A percentile compares a stretch with the other conserved stretches of the same genome.
Conservation (phyloP, 2,888 invertebrate species). For the Mechanitis messenoides region DNA sequence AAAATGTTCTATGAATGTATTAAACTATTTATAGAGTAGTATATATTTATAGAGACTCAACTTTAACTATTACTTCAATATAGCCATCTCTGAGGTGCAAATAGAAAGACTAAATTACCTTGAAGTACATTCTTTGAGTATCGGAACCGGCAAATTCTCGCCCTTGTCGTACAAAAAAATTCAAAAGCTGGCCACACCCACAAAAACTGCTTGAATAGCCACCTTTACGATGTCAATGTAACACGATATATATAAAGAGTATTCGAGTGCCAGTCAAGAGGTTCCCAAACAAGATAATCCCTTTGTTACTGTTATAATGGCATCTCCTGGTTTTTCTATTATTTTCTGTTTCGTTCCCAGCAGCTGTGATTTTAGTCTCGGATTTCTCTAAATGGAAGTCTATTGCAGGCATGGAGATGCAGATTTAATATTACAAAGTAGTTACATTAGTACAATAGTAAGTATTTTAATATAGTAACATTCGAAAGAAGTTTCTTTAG, state of each 20-base stretch:
- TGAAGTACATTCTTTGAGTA: conserved; percentile 39
- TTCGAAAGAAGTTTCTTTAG: conserved; percentile 32
- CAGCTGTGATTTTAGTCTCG: conserved; percentile 68
- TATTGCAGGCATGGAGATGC: conserved; percentile 57
- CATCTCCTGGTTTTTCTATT: conserved; percentile 65
- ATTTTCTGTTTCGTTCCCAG: conserved; percentile 66
- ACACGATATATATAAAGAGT: conserved; percentile 64
- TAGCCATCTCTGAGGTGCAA: conserved; percentile 30
- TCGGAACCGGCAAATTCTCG: conserved; percentile 51
- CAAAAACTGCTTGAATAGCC: conserved; percentile 61
- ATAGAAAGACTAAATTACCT: conserved; percentile 27
- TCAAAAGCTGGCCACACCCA: conserved; percentile 49
- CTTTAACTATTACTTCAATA: conserved; percentile 17
- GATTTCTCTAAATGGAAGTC: conserved; percentile 60
- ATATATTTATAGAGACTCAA: no score
- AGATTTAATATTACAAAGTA: conserved; percentile 66
- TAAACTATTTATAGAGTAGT: no score
- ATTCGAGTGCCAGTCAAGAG: conserved; percentile 70
- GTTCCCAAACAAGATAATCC: conserved; percentile 74
- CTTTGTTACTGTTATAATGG: conserved; percentile 58
- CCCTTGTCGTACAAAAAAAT: conserved; percentile 31
- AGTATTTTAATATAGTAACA: conserved; percentile 53
- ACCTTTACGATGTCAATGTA: conserved; percentile 54
- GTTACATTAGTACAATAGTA: conserved; percentile 16
- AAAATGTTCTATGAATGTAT: no score